Evolutionary conservation across 2,113 vertebrate genomes (phyloP).

Genomic region (Ifrita kowaldi): DNA sequence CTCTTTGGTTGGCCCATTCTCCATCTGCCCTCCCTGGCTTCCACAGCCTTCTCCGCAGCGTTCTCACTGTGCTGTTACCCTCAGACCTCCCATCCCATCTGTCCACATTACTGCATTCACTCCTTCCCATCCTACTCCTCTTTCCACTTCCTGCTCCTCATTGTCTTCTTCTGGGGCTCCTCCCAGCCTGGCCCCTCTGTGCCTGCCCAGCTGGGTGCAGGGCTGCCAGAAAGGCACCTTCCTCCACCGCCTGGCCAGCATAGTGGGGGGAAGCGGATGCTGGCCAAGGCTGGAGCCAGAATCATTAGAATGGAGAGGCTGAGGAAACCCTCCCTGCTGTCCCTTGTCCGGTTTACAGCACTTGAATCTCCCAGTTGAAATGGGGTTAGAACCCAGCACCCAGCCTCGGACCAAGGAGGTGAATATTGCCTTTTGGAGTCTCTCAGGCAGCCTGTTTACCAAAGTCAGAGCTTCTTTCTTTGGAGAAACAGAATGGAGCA

Average conservation of each 20-base stretch:
- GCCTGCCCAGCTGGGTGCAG: neutral
- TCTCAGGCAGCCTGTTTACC: neutral
- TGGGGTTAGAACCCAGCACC: neutral
- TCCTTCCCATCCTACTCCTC: neutral
- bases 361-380: neutral
- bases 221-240: neutral
- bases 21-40: neutral
- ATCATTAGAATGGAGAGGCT: neutral
- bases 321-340: neutral
- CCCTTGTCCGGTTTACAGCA: neutral
- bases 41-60: neutral
- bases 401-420: neutral
- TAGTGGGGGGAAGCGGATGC: accelerated
- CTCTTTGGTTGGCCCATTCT: neutral
- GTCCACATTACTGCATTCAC: neutral
- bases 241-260: neutral
- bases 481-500: neutral
- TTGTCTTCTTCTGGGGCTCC: neutral
- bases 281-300: neutral
- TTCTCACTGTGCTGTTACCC: neutral
- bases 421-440: neutral
- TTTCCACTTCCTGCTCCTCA: neutral
- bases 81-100: neutral
- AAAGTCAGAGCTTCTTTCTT: neutral
- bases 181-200: neutral